Conservation (phyloP, 1,140 invertebrate genomes). For the Pseudomyrmex gracilis region DNA sequence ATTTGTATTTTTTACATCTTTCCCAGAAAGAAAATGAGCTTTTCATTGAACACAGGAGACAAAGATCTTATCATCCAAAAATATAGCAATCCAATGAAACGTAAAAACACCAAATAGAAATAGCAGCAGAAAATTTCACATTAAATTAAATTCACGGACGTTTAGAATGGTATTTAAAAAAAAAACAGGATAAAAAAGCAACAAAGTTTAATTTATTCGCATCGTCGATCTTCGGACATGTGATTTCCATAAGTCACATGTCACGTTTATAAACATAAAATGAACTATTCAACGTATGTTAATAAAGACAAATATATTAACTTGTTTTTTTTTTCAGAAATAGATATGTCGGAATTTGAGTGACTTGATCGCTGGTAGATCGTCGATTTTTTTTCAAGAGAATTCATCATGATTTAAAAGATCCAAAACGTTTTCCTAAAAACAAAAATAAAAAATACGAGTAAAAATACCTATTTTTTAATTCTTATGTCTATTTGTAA, state of each 20-base stretch:
- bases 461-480: constrained; percentile 21
- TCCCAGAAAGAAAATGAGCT: constrained; percentile 36
- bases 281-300: too few species aligned
- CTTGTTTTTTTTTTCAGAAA: background rate
- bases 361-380: background rate
- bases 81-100: constrained; percentile 68
- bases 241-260: background rate
- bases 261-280: background rate
- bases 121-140: background rate
- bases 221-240: background rate
- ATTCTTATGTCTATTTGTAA: constrained; percentile 23
- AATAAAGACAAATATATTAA: background rate
- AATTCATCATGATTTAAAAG: too few species aligned
- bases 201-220: background rate
- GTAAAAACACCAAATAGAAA: background rate
- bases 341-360: background rate
- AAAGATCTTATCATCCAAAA: constrained; percentile 54
- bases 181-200: background rate
- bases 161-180: too few species aligned
- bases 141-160: too few species aligned
- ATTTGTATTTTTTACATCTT: constrained; percentile 34
- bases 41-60: constrained; percentile 54
- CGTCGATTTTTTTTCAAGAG: background rate
- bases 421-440: too few species aligned
- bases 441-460: too few species aligned